Conservation (phyloP, 1,140 invertebrate species). For the Archivesica marissinica region DNA sequence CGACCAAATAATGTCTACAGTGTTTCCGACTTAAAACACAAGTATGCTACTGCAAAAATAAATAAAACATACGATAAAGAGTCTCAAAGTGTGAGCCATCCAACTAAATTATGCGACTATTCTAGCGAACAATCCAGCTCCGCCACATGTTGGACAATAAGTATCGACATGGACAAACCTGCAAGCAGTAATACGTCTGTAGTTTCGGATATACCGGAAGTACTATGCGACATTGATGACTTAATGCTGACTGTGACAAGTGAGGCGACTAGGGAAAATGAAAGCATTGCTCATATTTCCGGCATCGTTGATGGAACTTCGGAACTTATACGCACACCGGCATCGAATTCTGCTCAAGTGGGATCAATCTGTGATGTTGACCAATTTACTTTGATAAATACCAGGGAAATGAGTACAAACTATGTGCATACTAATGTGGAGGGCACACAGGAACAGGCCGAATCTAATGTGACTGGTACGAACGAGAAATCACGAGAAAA, state of each 20-base stretch:
- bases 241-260: constrained; percentile 33
- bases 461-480: not conserved
- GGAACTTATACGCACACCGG: not conserved
- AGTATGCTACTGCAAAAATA: not conserved
- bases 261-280: not conserved
- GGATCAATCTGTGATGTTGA: not conserved
- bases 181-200: not conserved
- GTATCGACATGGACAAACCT: not conserved
- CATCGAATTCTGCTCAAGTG: not conserved
- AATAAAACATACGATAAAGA: not conserved
- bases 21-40: not conserved
- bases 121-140: not conserved
- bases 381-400: not conserved
- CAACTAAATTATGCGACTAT: not conserved
- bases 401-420: not conserved
- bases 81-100: not conserved
- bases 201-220: not conserved
- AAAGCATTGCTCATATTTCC: not conserved
- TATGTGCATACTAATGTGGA: not conserved
- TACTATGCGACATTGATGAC: constrained; percentile 19
- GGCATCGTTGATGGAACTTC: not conserved
- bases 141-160: not conserved
- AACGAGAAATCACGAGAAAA: not conserved
- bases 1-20: not conserved
- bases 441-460: not conserved